Base-by-base conservation (phyloP, 2,888 invertebrate genomes). In the Disparrhopalites patrizii region DNA sequence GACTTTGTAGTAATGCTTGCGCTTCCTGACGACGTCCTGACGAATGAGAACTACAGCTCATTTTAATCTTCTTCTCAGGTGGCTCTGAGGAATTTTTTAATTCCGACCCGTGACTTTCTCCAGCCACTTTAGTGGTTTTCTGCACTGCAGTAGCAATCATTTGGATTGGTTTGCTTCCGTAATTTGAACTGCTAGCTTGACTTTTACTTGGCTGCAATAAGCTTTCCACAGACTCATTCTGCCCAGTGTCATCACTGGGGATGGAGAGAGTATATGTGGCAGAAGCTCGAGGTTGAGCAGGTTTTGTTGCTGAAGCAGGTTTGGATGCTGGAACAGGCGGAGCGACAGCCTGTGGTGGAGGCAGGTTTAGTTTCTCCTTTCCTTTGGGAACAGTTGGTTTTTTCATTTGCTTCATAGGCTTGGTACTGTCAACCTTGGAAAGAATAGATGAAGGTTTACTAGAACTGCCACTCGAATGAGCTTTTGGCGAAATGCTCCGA, bases 181-280 rank as follows among this genome's bases (percentile, higher is more conserved):
- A 38, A 31, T 50, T 51, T 2, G 30, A 33, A 8, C 57, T 56
- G 4, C 55, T 25, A 10, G 66, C 58, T 33, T 33, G 36, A n/a
- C 25, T 27, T 25, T 56, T 56, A 25, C 66, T 70, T 2, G 68
- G 66, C 52, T 67, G 63, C 3, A 70, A 43, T 10, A 70, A 38
- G 25, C 68, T 70, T 47, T 73, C 70, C 5, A 70, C 72, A 1
- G 69, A 66, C 47, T 73, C 72, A 60, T 70, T 73, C 47, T 67
- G 67, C n/a, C 70, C 70, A n/a, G 54, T 66, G 50, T 73, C 72
- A 8, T 71, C 70, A 27, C 68, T 71, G 10, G 72, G 72, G 33
- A 73, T 73, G 3, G 73, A 73, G 1, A 73, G 52, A 0, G 72
- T 72, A 57, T 73, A 73, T 0, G 73, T 69, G 1, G 57, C 69